phyloP scores from a whole-genome alignment of 2,888 invertebrate species.

The Pyrgus malvae region DNA sequence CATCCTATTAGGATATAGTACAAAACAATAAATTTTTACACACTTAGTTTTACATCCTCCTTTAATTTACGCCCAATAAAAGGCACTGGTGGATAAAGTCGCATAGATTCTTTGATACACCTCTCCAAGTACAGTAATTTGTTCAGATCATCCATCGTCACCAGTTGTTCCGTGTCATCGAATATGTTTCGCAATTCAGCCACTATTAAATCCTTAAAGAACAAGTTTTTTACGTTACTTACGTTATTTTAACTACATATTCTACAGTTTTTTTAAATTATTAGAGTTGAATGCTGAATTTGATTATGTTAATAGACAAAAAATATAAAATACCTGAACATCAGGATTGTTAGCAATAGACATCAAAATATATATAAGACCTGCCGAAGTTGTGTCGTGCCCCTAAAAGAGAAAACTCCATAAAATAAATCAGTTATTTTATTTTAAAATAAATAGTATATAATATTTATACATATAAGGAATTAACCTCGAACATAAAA shows the following conservation, averaged over 20 bases:
- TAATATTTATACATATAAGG: too few relatives aligned
- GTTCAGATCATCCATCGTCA: constrained; percentile 82
- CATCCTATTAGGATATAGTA: too few relatives aligned
- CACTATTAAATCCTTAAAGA: constrained; percentile 67
- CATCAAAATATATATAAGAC: constrained; percentile 72
- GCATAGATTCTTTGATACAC: constrained; percentile 85
- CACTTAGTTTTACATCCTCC: constrained; percentile 82
- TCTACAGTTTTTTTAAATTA: too few relatives aligned
- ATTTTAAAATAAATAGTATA: too few relatives aligned
- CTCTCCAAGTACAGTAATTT: constrained; percentile 85
- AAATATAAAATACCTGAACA: constrained; percentile 74
- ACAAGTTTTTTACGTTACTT: neutral
- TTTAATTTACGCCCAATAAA: constrained; percentile 82
- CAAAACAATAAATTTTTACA: too few relatives aligned
- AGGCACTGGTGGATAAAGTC: constrained; percentile 86
- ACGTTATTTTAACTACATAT: too few relatives aligned
- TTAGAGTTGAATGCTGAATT: too few relatives aligned
- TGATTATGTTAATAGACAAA: too few relatives aligned
- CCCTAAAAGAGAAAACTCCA: constrained; percentile 62
- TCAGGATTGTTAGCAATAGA: constrained; percentile 72
- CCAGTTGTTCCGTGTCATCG: constrained; percentile 81
- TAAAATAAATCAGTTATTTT: too few relatives aligned
- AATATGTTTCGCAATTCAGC: constrained; percentile 84
- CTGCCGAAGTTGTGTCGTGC: constrained; percentile 83
- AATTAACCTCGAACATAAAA: constrained; percentile 82